These are phyloP conservation scores for Lithophane socia DNA, from an alignment of 2,888 invertebrate species.

Conservation along the genomic window DNA sequence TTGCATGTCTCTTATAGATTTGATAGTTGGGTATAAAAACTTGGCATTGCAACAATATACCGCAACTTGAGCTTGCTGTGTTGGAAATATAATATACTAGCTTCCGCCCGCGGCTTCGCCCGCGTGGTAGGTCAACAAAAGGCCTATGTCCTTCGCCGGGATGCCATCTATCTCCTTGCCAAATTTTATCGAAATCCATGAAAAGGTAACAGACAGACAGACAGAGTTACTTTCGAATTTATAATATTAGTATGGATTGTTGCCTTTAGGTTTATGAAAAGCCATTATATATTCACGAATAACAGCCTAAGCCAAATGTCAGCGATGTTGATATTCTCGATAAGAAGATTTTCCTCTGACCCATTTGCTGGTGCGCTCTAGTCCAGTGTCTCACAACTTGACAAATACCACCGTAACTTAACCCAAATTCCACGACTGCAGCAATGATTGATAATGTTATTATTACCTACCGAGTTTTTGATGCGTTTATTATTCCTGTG, in stretches of 20 bases:
- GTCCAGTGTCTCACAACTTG: background rate
- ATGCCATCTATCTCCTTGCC: no score
- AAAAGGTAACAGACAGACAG: no score
- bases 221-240: no score
- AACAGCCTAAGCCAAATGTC: background rate
- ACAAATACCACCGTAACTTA: constrained; percentile 6
- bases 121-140: no score
- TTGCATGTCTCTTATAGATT: constrained; percentile 35
- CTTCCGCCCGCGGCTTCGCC: no score
- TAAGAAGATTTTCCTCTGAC: background rate
- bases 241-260: background rate
- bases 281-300: constrained; percentile 3
- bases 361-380: background rate
- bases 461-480: background rate
- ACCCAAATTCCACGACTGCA: background rate
- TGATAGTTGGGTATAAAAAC: constrained; percentile 29
- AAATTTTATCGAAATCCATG: no score
- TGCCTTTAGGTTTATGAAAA: background rate
- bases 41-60: constrained; percentile 40
- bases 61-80: constrained; percentile 21
- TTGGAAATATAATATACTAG: constrained; percentile 9
- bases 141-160: no score
- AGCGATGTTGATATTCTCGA: background rate
- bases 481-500: background rate
- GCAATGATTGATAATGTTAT: background rate